A percentile compares a stretch with the other conserved stretches of the same genome.
phyloP scores from a whole-genome alignment of 2,888 invertebrate species.

The Lepetodrilus schrolli region DNA sequence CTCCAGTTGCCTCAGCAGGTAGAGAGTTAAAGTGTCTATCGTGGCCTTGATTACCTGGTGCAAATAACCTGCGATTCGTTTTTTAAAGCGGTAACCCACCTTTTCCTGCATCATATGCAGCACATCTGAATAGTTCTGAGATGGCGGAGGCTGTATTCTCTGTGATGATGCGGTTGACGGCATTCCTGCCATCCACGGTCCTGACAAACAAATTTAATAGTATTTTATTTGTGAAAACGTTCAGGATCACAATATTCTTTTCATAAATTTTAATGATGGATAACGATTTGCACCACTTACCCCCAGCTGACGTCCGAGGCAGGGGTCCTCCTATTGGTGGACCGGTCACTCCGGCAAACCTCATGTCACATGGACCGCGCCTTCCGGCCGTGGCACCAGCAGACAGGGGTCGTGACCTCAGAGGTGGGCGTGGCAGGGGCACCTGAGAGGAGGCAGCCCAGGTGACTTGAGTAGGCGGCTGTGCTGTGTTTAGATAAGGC shows the following conservation, averaged over 20 bases:
- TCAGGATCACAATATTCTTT: no score
- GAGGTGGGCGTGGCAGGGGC: conserved; percentile 62
- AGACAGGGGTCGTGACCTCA: conserved; percentile 71
- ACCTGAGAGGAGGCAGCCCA: conserved; percentile 46
- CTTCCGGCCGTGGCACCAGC: conserved; percentile 56
- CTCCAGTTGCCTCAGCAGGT: no score
- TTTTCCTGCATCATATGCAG: conserved; percentile 28
- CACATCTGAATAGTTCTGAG: not conserved
- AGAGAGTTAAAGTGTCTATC: no score
- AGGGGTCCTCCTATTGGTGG: conserved; percentile 7
- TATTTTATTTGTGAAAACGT: no score
- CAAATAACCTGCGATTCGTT: no score
- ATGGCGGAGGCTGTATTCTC: not conserved
- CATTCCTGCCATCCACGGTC: not conserved
- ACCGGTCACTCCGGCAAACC: not conserved
- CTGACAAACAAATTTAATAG: not conserved
- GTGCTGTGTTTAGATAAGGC: conserved; percentile 50
- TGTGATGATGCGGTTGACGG: not conserved
- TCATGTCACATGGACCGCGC: conserved; percentile 24
- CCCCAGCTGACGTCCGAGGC: not conserved
- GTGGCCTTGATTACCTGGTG: no score
- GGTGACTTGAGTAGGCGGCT: conserved; percentile 48
- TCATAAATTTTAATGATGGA: no score
- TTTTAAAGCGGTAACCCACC: conserved; percentile 16
- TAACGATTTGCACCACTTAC: not conserved